phyloP scores from a whole-genome alignment of 2,888 invertebrate genomes.

The Eupsilia transversa region DNA sequence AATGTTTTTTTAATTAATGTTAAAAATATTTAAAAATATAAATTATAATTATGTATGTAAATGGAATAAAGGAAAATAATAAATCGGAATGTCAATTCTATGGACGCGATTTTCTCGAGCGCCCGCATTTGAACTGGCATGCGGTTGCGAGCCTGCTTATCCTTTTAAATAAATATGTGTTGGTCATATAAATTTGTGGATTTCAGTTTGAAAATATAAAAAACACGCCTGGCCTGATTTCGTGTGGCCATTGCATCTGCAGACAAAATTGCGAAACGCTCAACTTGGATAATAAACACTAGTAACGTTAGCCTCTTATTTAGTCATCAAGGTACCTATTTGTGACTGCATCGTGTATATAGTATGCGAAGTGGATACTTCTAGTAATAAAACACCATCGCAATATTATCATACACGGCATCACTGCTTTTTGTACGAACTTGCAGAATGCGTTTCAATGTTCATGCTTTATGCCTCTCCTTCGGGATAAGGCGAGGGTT shows the following conservation, averaged over 20 bases:
- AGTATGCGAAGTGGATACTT: not conserved
- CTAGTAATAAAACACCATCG: slow-evolving; percentile 33
- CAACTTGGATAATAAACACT: not conserved
- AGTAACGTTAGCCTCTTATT: not conserved
- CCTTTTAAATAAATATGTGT: not conserved
- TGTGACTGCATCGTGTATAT: not conserved
- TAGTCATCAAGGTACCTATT: not conserved
- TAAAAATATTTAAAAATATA: too few relatives aligned
- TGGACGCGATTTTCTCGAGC: not conserved
- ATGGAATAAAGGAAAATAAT: too few relatives aligned
- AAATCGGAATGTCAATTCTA: too few relatives aligned
- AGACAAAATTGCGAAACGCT: not conserved
- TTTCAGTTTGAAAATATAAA: not conserved
- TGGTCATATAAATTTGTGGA: not conserved
- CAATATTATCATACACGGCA: slow-evolving; percentile 13
- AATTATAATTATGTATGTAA: too few relatives aligned
- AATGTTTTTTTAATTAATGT: too few relatives aligned
- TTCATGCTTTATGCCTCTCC: slow-evolving; percentile 41
- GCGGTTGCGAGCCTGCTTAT: not conserved
- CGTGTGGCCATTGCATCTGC: not conserved
- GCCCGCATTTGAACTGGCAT: not conserved
- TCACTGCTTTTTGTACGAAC: slow-evolving; percentile 43
- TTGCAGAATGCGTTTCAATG: slow-evolving; percentile 49
- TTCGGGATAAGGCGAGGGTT: slow-evolving; percentile 52
- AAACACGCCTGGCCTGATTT: not conserved